Evolutionary conservation across 2,888 invertebrate genomes (phyloP), one percentile per base, ranked within the genome.

Genomic region (Acleris laterana): DNA sequence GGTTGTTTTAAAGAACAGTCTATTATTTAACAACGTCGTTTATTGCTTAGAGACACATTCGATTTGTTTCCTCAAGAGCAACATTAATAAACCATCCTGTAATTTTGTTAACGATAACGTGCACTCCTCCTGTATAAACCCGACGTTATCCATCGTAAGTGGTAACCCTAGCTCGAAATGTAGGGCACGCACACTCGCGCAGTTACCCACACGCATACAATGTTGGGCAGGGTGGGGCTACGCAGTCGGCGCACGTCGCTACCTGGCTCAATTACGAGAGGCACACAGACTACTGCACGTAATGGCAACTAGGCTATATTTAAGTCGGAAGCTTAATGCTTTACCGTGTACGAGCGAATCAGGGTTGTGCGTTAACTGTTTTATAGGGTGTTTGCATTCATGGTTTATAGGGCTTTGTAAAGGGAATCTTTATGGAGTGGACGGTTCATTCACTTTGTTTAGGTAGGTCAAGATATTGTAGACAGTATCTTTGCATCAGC

Each of bases 141-240:
- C 32, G 53, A 59, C 66, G 53, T 66, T 62, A 68, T 62, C 67
- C 60, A 44, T 52, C 51, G 66, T 28, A 63, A 63, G 70, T 67
- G 68, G 70, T 71, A 73, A 70, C 68, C 71, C 68, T 67, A 64
- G 69, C 69, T 44, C 58, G 73, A 81, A 66, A 88, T 84, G 78
- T 88, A 86, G 90, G 89, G 75, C 89, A 89, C 88, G 71, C 89
- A 86, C 83, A 89, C 88, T 74, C 19, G 7, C 20, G 61, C 62
- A 67, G 17, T 50, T 59, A 71, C 75, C 73, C 77, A 77, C 80
- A 77, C 77, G 74, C 76, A 72, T 72, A 65, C 57, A 64, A 67
- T 28, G 20, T 51, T 63, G n/a, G 48, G 56, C 25, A 38, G 62
- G 66, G 66, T 25, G 66, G 66, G 52, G 66, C 56, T 57, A 64